Base-by-base conservation (phyloP, 2,113 vertebrate genomes). In the Notothenia rossii region DNA sequence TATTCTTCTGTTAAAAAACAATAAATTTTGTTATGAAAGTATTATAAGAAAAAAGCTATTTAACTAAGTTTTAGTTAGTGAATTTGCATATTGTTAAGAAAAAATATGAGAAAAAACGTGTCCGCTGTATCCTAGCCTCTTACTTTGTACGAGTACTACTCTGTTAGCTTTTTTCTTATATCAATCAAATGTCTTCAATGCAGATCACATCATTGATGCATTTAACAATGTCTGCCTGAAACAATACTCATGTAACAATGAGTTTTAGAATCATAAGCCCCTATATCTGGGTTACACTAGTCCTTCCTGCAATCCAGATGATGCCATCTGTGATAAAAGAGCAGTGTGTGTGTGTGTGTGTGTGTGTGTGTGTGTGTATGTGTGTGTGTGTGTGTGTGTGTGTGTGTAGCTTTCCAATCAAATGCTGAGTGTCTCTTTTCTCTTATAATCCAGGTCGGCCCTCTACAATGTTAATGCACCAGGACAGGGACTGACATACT, bases 261-360 rank as follows among this genome's bases (percentile, higher is more conserved):
- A 71, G 54, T 68, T 62, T 70, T 67, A 60, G 43, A 75, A 69
- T 83, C 17, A 79, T 66, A 92, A 92, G 78, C 86, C 75, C 61
- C n/a, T 20, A 86, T 85, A 93, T 90, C 76, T 93, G 73, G 92
- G 89, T 90, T 93, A 88, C 51, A 86, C 45, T 17, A 7, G 48
- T 62, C 51, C 61, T 76, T 81, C 65, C 81, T 9, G n/a, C 82
- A 67, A 83, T 80, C 86, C 86, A 85, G 83, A 87, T 79, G 84
- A 83, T 73, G 64, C 89, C 92, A 93, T 93, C 89, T 93, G 90
- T 87, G 86, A 84, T 71, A 80, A 82, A 77, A 74, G 54, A 79
- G 48, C n/a, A n/a, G 22, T 22, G 22, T 22, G 22, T 22, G 22
- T 22, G 22, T 22, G 22, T 22, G 22, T 22, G 22, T 22, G 22